phyloP scores from a whole-genome alignment of 2,113 vertebrate genomes.

The Spheniscus mendiculus region DNA sequence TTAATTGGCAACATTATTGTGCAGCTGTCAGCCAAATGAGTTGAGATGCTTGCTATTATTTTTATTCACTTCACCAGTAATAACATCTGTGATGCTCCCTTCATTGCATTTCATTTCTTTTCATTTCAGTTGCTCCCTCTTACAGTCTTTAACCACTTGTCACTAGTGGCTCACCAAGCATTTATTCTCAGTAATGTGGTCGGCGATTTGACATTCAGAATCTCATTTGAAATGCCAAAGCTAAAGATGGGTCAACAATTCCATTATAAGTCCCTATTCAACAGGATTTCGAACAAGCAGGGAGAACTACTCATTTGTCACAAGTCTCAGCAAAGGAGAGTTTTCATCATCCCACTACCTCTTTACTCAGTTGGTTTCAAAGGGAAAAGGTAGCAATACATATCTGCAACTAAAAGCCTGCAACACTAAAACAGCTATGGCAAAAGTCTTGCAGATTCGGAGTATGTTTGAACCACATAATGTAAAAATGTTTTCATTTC shows the following conservation, averaged over 20 bases:
- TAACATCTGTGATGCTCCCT: neutral
- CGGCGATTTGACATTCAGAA: slow-evolving; percentile 3
- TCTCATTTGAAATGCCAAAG: slow-evolving; percentile 2
- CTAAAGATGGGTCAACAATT: neutral
- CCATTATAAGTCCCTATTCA: neutral
- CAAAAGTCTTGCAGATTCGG: neutral
- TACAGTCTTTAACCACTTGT: neutral
- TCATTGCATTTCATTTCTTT: neutral
- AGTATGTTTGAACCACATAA: neutral
- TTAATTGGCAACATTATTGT: neutral
- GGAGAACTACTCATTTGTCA: neutral
- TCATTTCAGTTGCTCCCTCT: slow-evolving; percentile 32
- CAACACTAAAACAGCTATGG: neutral
- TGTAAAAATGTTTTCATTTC: neutral
- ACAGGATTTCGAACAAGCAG: neutral
- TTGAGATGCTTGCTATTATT: neutral
- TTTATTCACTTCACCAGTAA: slow-evolving; percentile 3
- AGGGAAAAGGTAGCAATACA: neutral
- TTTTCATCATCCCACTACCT: neutral
- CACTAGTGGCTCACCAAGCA: neutral
- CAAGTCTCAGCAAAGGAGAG: neutral
- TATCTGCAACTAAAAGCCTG: neutral
- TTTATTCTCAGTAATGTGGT: slow-evolving; percentile 6
- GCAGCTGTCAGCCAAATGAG: neutral
- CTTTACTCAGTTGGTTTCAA: neutral